Base-by-base conservation (phyloP, 2,113 vertebrate genomes). In the Campylorhamphus procurvoides region DNA sequence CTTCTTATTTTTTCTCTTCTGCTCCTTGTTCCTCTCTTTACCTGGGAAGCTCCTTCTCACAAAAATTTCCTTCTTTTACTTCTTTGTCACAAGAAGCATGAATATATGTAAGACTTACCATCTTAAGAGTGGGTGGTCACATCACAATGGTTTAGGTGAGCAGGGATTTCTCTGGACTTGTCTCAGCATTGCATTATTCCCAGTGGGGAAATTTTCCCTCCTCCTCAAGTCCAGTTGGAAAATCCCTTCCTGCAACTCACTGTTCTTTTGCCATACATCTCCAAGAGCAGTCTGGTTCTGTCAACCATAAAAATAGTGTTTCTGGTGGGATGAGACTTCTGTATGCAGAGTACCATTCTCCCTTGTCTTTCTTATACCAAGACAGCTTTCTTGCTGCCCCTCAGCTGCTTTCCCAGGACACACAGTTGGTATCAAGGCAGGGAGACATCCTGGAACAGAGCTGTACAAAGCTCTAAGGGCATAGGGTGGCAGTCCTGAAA, bases 91-190 rank as follows among this genome's bases (percentile, higher is more conserved):
- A 31, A 62, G 20, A 85, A 46, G 31, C 33, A 47, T 35, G 29
- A 37, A 42, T 29, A n/a, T 17, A 60, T 5, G 1, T 31, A 60
- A 66, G 28, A 35, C 14, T 28, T 66, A 22, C 23, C 0, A 0
- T 31, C 28, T 31, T 46, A 63, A 66, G 9, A 17, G 20, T 3
- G 4, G 53, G 6, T 40, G 15, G 18, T 15, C 44, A 56, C 60
- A 58, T 56, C 55, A 75, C 25, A 59, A 29, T 3, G 15, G 23
- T 68, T 49, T 44, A 62, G 17, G 4, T 55, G 19, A 14, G 33
- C 64, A 28, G 44, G 23, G 52, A 77, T 7, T 35, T 40, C n/a
- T 58, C 44, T n/a, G 8, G 18, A 10, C 20, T 59, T 19, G 6
- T 81, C 27, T 44, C 50, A 85, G 39, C 5, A 18, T 10, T 6